Evolutionary conservation across 2,113 vertebrate species (phyloP).

Genomic region (Blennius ocellaris): DNA sequence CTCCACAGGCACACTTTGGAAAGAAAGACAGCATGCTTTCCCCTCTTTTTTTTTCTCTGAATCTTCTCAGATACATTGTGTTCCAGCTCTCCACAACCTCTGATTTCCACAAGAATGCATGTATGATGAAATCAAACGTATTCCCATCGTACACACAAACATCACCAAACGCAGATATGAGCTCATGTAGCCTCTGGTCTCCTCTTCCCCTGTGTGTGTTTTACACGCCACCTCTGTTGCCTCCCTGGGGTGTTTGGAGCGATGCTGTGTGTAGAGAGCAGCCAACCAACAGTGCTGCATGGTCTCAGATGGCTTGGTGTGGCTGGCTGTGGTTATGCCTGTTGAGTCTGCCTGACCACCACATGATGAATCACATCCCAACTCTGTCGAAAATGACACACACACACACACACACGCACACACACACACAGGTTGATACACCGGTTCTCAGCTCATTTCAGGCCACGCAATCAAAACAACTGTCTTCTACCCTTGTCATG

Average conservation of each 20-base stretch:
- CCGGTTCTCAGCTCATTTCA: conserved; percentile 43
- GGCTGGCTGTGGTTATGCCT: conserved; percentile 81
- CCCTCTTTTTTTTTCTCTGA: conserved; percentile 12
- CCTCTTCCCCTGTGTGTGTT: conserved; percentile 58
- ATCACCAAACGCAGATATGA: conserved; percentile 32
- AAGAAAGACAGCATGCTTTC: conserved; percentile 56
- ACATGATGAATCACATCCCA: conserved; percentile 80
- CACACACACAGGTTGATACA: conserved; percentile 27
- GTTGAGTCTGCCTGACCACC: conserved; percentile 81
- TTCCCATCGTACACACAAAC: conserved; percentile 17
- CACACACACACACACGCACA: conserved; percentile 11
- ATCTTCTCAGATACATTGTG: conserved; percentile 23
- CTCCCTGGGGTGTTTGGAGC: conserved; percentile 60
- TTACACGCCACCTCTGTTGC: conserved; percentile 62
- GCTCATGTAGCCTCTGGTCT: conserved; percentile 47
- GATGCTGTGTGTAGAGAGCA: conserved; percentile 68
- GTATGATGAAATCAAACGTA: conserved; percentile 28
- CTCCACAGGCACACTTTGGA: conserved; percentile 60
- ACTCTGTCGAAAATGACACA: conserved; percentile 59
- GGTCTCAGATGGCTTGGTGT: conserved; percentile 79
- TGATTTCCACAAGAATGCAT: conserved; percentile 30
- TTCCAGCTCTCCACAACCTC: conserved; percentile 7
- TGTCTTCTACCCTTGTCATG: conserved; percentile 57
- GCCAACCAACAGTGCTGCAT: conserved; percentile 63
- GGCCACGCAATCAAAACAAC: conserved; percentile 62